Evolutionary conservation across 92 coral and sea anemone genomes (phyloP), one percentile per base, ranked within the genome.

Genomic region (Meandrina meandrites): DNA sequence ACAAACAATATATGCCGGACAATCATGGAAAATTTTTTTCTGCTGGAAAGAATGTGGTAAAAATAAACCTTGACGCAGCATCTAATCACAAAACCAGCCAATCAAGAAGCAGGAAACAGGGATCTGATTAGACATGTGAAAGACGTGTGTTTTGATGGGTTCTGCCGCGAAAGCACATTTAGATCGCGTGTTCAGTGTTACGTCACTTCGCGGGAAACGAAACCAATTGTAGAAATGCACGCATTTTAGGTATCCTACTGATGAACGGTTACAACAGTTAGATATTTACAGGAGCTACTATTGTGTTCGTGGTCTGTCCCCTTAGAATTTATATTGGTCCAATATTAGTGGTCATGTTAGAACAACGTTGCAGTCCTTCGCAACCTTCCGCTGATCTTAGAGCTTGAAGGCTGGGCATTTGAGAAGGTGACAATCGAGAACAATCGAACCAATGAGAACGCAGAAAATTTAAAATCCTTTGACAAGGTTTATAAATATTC

Each of bases 121-220:
- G 92, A 92, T 93, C 53, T 89, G 98, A 94, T 90, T 90, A 84
- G 94, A 90, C 98, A 82, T 92, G 98, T 81, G 81, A 51, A 12
- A 35, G 57, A 76, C 78, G 79, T 53, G 48, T 57, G 81, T 79
- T 79, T 21, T 28, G 42, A 34, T 81, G 30, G 16, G 3, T 64
- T 69, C 45, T 31, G 54, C 76, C 15, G 40, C 31, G 80, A 27
- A 75, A 42, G 50, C 85, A 37, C 81, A 75, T 57, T 34, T 34
- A 27, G 58, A 24, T 35, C 79, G 71, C 79, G 79, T 72, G 54
- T 35, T 42, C 11, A 21, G 81, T 40, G 82, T 78, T 36, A 57
- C 88, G 90, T 90, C 85, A 77, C 62, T 66, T 82, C 84, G 90
- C 86, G 68, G 81, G 57, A 57, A 40, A 47, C 45, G 37, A 78